A percentile compares a stretch with the other conserved stretches of the same genome.
Evolutionary conservation across 92 coral and sea anemone species (phyloP).

Genomic region (Palythoa grandiflora): DNA sequence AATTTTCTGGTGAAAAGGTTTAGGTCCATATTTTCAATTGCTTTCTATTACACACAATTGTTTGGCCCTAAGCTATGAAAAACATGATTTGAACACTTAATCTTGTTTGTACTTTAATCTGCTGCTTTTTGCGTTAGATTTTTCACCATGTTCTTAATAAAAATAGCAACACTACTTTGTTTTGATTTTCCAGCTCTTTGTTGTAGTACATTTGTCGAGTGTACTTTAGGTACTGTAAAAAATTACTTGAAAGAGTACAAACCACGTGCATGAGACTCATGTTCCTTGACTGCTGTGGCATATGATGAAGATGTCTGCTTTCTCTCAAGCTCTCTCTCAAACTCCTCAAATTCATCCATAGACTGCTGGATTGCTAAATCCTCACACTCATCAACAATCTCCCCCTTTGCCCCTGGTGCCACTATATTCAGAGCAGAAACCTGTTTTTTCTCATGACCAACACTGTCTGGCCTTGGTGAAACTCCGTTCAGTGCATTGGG

Average conservation of each 20-base stretch:
- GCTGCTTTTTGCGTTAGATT: too few species aligned
- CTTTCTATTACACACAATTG: too few species aligned
- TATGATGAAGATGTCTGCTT: conserved; percentile 75
- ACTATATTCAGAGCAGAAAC: neutral
- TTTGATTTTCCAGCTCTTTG: too few species aligned
- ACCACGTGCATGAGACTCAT: conserved; percentile 43
- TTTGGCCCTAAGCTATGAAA: too few species aligned
- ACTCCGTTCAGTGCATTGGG: neutral
- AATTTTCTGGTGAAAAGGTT: too few species aligned
- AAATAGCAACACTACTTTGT: too few species aligned
- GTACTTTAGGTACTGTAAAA: too few species aligned
- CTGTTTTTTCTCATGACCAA: neutral
- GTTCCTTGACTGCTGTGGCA: conserved; percentile 87
- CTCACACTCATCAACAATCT: conserved; percentile 84
- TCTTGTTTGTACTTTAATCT: too few species aligned
- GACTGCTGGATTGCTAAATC: conserved; percentile 84
- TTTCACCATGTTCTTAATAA: too few species aligned
- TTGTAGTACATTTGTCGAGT: too few species aligned
- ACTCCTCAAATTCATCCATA: conserved; percentile 66
- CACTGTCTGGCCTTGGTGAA: neutral
- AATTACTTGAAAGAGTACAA: neutral
- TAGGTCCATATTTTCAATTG: too few species aligned
- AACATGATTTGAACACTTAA: too few species aligned
- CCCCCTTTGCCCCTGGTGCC: conserved; percentile 50
- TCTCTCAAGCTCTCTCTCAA: conserved; percentile 70